Percentiles rank a stretch among this genome's conserved stretches.
These are phyloP conservation scores for Labeo calbasu DNA, from an alignment of 2,797 vertebrate genomes.

Conservation along the genomic window DNA sequence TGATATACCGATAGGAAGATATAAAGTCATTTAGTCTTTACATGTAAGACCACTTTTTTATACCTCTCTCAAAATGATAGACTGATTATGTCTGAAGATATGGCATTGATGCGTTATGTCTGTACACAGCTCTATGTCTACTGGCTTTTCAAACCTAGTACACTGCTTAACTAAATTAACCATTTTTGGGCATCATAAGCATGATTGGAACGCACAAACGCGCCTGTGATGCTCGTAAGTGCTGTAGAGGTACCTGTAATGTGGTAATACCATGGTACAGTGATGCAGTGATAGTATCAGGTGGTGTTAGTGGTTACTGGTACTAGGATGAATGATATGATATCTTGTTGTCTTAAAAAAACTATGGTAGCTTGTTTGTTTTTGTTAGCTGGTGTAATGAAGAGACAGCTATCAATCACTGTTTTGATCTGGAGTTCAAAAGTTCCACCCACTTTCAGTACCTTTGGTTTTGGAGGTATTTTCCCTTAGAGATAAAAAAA, in stretches of 20 bases:
- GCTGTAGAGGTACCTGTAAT: neutral
- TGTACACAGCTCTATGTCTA: neutral
- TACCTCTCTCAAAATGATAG: neutral
- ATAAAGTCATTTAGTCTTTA: neutral
- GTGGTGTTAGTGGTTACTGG: neutral
- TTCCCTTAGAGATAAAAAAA: neutral
- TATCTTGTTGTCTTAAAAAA: neutral
- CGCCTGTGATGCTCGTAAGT: neutral
- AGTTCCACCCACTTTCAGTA: neutral
- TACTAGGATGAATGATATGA: neutral
- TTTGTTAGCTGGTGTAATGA: neutral
- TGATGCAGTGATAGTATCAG: neutral
- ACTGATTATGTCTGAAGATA: neutral
- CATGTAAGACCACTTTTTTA: neutral
- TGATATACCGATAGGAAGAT: neutral
- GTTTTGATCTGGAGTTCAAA: neutral
- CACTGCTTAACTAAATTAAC: neutral
- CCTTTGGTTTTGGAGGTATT: neutral
- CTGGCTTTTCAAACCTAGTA: neutral
- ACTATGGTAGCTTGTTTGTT: neutral
- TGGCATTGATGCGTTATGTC: slow-evolving; percentile 5
- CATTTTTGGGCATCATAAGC: neutral
- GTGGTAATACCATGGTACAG: neutral
- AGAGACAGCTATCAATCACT: neutral
- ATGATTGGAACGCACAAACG: neutral